A percentile compares a stretch with the other conserved stretches of the same genome.
These are phyloP conservation scores for Eupithecia inturbata DNA, from an alignment of 2,888 invertebrate genomes.

Conservation along the genomic window DNA sequence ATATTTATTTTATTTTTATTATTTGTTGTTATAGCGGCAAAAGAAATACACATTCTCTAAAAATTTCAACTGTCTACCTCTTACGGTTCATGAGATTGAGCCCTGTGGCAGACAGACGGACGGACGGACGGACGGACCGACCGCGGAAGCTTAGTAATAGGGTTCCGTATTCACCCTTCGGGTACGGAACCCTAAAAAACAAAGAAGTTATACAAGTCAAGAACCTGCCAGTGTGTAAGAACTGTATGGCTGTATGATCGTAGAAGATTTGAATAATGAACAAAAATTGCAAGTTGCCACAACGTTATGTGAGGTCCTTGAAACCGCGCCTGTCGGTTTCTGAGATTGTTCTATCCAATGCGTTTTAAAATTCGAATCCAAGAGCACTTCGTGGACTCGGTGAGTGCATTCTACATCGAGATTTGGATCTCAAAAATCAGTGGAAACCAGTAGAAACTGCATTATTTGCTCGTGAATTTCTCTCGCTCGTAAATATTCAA, in stretches of 20 bases:
- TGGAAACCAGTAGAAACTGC: not conserved
- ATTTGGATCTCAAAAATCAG: conserved; percentile 2
- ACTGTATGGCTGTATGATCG: not conserved
- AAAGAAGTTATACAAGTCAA: not conserved
- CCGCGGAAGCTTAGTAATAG: no score
- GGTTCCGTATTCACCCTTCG: no score
- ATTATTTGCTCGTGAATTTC: not conserved
- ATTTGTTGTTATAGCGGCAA: no score
- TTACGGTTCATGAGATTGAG: no score
- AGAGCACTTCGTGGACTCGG: conserved; percentile 50
- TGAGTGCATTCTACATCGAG: conserved; percentile 49
- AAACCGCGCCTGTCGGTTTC: conserved; percentile 58
- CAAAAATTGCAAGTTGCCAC: conserved; percentile 1
- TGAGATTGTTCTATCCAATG: conserved; percentile 70
- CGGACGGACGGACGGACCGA: no score
- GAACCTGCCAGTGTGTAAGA: not conserved
- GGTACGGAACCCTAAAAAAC: no score
- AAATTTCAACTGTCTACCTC: no score
- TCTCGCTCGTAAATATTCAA: not conserved
- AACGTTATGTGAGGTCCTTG: conserved; percentile 38
- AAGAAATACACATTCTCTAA: no score
- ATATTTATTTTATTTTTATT: no score
- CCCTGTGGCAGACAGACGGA: no score
- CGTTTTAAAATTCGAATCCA: conserved; percentile 61
- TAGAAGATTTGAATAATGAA: not conserved